Evolutionary conservation across 2,113 vertebrate species (phyloP).

Genomic region (Bambusicola thoracicus): DNA sequence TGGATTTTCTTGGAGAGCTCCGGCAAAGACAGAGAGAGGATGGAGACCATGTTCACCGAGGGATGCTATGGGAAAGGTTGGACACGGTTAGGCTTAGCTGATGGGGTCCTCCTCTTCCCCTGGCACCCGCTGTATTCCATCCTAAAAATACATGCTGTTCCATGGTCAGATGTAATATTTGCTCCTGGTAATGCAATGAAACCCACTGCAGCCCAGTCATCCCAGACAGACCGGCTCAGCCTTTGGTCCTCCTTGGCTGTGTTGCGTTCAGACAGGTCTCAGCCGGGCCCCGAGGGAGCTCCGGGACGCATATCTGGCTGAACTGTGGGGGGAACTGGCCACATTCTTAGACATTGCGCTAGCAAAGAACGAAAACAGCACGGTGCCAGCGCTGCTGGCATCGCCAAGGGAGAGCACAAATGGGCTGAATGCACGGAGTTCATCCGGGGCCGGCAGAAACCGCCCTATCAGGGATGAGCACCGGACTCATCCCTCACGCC

Average conservation of each 20-base stretch:
- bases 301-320: accelerated
- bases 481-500: not conserved
- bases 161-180: not conserved
- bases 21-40: slow-evolving; percentile 74
- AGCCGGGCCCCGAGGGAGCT: not conserved
- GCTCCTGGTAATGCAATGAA: accelerated
- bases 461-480: not conserved
- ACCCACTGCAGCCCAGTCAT: not conserved
- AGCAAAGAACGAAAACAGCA: not conserved
- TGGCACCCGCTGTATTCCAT: not conserved
- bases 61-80: slow-evolving; percentile 65
- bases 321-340: accelerated
- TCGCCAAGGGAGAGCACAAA: accelerated
- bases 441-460: not conserved
- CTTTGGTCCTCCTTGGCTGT: not conserved
- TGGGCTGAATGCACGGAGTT: not conserved
- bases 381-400: not conserved
- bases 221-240: not conserved
- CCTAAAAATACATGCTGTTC: not conserved
- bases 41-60: not conserved
- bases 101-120: not conserved
- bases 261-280: not conserved
- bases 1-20: slow-evolving; percentile 76
- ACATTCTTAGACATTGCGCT: accelerated
- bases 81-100: not conserved